Percentiles rank a stretch among this genome's conserved stretches.
phyloP scores from a whole-genome alignment of 1,140 invertebrate species.

The Cyphomyrmex costatus region DNA sequence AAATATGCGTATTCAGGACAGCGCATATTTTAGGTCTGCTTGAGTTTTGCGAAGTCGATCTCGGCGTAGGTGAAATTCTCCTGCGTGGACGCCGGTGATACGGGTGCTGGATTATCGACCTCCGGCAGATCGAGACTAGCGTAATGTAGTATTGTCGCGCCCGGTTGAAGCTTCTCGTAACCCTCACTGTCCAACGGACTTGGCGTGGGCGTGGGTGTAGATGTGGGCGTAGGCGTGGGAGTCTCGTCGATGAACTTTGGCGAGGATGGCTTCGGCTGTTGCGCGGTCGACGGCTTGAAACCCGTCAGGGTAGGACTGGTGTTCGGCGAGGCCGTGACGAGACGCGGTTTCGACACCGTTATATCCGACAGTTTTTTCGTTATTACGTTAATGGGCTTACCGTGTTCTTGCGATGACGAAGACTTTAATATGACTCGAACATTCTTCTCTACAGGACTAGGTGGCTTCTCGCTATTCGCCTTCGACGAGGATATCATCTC shows the following conservation, averaged over 20 bases:
- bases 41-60: conserved; percentile 90
- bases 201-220: conserved; percentile 81
- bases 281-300: conserved; percentile 73
- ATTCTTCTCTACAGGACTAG: conserved; percentile 74
- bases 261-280: conserved; percentile 74
- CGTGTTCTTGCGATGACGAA: conserved; percentile 52
- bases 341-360: conserved; percentile 77
- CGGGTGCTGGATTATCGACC: conserved; percentile 79
- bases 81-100: conserved; percentile 83
- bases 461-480: conserved; percentile 74
- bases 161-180: conserved; percentile 83
- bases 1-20: background rate
- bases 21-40: conserved; percentile 81
- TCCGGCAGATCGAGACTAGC: conserved; percentile 90
- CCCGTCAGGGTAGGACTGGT: conserved; percentile 82
- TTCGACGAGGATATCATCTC: conserved; percentile 54
- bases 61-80: conserved; percentile 90
- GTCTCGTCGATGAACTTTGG: conserved; percentile 83
- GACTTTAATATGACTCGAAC: conserved; percentile 53
- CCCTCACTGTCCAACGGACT: conserved; percentile 82
- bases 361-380: conserved; percentile 79
- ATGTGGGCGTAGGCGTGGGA: conserved; percentile 79
- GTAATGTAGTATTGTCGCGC: conserved; percentile 87
- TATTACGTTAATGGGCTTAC: conserved; percentile 35
- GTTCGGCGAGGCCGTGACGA: conserved; percentile 79